These are phyloP conservation scores for Drosophila yooni DNA, from an alignment of 2,888 invertebrate genomes.

Conservation along the genomic window DNA sequence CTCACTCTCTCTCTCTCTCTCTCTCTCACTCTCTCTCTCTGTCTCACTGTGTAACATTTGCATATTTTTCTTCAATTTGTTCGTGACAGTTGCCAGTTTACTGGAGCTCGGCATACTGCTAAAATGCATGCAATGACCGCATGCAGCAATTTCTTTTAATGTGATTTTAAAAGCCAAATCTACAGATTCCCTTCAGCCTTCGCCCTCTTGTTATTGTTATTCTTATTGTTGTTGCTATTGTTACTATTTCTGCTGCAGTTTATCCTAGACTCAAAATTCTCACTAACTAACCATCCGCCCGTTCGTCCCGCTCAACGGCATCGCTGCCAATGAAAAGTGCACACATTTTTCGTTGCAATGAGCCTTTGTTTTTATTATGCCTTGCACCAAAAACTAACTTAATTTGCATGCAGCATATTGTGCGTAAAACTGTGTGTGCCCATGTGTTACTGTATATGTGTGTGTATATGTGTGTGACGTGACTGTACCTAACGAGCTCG, in stretches of 20 bases:
- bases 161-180: conserved; percentile 77
- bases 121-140: conserved; percentile 59
- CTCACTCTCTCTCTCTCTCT: neutral
- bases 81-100: conserved; percentile 42
- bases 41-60: neutral
- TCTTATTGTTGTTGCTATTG: conserved; percentile 14
- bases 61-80: conserved; percentile 65
- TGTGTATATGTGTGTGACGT: conserved; percentile 26
- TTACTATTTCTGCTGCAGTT: conserved; percentile 12
- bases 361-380: conserved; percentile 67
- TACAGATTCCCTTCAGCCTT: conserved; percentile 55
- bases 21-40: neutral
- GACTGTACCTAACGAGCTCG: conserved; percentile 66
- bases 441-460: conserved; percentile 15
- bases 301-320: conserved; percentile 4
- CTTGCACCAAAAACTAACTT: conserved; percentile 73
- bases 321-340: conserved; percentile 33
- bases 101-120: conserved; percentile 20
- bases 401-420: conserved; percentile 70
- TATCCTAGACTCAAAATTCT: conserved; percentile 5
- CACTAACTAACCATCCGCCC: neutral
- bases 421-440: conserved; percentile 37
- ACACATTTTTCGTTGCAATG: conserved; percentile 58
- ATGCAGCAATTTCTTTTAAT: conserved; percentile 72
- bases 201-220: conserved; percentile 15